Evolutionary conservation across 2,797 vertebrate species (phyloP).

Genomic region (Tachyglossus aculeatus): DNA sequence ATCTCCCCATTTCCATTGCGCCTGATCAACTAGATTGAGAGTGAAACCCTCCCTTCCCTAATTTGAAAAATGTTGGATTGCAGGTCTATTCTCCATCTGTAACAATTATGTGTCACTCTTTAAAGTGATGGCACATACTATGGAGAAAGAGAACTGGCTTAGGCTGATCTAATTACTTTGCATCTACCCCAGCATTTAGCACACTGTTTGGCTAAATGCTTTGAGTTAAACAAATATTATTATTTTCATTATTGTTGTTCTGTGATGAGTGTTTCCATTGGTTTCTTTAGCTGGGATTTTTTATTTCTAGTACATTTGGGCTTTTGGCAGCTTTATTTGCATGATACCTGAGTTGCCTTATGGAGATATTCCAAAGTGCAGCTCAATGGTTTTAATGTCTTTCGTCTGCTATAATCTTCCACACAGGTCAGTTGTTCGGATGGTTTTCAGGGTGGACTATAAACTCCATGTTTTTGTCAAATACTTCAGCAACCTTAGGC

Average conservation of each 20-base stretch:
- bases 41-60: constrained; percentile 2
- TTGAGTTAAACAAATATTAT: too few species aligned
- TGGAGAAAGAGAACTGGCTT: neutral
- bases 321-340: neutral
- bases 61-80: constrained; percentile 7
- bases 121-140: neutral
- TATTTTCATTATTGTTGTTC: too few species aligned
- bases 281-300: constrained; percentile 31
- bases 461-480: constrained; percentile 70
- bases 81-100: neutral
- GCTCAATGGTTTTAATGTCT: neutral
- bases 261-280: constrained; percentile 16
- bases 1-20: constrained; percentile 1
- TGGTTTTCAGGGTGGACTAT: constrained; percentile 10
- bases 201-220: too few species aligned
- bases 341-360: too few species aligned
- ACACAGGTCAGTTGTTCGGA: constrained; percentile 28
- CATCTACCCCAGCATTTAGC: too few species aligned
- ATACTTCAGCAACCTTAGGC: constrained; percentile 39
- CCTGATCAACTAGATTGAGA: constrained; percentile 15
- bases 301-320: neutral
- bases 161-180: too few species aligned
- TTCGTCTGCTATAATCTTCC: constrained; percentile 34
- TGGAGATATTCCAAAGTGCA: neutral
- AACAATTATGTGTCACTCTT: neutral